phyloP scores from a whole-genome alignment of 2,113 vertebrate genomes.

The Pycnonotus jocosus region DNA sequence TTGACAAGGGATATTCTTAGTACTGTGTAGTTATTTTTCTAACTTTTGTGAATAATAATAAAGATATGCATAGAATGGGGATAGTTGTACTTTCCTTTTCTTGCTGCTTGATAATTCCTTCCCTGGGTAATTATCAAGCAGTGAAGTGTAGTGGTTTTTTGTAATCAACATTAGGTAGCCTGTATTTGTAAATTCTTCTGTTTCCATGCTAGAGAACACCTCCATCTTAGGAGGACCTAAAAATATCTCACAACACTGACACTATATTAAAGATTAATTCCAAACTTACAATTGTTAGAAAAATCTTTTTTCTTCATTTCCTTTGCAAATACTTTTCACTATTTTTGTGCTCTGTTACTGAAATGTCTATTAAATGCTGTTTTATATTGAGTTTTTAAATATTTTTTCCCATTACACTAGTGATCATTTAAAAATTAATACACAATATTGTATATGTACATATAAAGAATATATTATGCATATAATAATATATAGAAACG shows the following conservation, averaged over 20 bases:
- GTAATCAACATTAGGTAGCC: fast-evolving
- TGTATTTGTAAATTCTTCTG: background rate
- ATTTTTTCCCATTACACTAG: background rate
- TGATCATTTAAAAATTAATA: background rate
- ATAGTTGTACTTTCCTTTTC: background rate
- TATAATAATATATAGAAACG: no score
- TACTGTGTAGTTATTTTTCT: fast-evolving
- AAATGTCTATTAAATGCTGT: background rate
- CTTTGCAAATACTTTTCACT: background rate
- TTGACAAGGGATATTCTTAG: background rate
- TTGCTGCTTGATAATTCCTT: background rate
- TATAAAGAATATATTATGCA: background rate
- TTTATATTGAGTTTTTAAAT: background rate
- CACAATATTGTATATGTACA: background rate
- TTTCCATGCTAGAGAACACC: background rate
- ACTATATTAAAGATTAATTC: background rate
- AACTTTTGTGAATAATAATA: background rate
- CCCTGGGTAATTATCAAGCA: background rate
- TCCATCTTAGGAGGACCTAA: background rate
- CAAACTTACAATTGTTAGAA: background rate
- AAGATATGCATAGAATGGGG: background rate
- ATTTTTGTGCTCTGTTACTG: background rate
- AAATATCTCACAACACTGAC: background rate
- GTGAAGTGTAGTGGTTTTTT: background rate
- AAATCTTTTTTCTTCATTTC: background rate